phyloP scores from a whole-genome alignment of 2,888 invertebrate species.

The Xylota sylvarum region DNA sequence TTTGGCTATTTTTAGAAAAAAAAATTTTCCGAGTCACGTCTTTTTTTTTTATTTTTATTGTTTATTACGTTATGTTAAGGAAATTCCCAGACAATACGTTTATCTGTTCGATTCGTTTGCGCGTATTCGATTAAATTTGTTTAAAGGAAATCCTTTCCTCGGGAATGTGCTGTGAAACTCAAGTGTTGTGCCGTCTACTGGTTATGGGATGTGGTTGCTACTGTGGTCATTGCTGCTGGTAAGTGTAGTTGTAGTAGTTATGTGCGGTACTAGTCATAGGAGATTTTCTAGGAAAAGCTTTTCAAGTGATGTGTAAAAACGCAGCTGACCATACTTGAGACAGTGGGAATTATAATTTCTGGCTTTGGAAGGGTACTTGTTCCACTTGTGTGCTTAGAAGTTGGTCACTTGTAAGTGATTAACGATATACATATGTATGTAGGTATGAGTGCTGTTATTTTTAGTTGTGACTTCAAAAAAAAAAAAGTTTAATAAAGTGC shows the following conservation, averaged over 20 bases:
- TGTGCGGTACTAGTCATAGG: background rate
- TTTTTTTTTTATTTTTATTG: slow-evolving; percentile 15
- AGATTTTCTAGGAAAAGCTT: background rate
- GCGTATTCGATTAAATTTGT: slow-evolving; percentile 18
- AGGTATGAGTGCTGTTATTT: background rate
- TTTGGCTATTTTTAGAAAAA: slow-evolving; percentile 56
- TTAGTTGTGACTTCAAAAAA: background rate
- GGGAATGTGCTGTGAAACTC: slow-evolving; percentile 47
- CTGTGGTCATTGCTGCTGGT: slow-evolving; percentile 56
- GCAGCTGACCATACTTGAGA: slow-evolving; percentile 12
- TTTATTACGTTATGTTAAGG: slow-evolving; percentile 14
- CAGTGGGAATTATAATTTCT: slow-evolving; percentile 1
- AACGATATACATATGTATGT: too few species aligned
- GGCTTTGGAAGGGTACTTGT: background rate
- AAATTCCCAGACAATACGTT: slow-evolving; percentile 5
- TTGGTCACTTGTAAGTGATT: slow-evolving; percentile 7
- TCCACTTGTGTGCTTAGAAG: background rate
- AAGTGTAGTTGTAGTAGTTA: slow-evolving; percentile 22
- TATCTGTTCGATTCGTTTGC: slow-evolving; percentile 22
- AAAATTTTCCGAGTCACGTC: slow-evolving; percentile 5
- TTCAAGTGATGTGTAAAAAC: background rate
- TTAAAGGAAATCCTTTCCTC: background rate
- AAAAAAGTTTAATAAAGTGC: background rate
- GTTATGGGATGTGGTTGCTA: slow-evolving; percentile 53
- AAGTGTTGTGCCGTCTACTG: slow-evolving; percentile 58